Percentiles rank a stretch among this genome's conserved stretches.
Evolutionary conservation across 2,888 invertebrate genomes (phyloP).

Genomic region (Orchestes rusci): DNA sequence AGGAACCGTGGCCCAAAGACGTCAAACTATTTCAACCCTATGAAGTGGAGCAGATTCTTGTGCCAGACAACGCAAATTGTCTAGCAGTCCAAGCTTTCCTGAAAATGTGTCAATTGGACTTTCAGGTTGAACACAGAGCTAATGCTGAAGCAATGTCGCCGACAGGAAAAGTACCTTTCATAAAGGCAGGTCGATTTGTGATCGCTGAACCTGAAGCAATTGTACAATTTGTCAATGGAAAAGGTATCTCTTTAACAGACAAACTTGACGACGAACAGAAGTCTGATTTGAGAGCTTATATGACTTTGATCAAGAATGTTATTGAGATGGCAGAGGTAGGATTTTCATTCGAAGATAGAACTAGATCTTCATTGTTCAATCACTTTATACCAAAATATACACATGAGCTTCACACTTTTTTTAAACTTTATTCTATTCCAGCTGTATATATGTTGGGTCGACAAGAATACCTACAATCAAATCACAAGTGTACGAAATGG

Average conservation of each 20-base stretch:
- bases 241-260: conserved; percentile 69
- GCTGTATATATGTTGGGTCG: conserved; percentile 83
- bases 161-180: conserved; percentile 85
- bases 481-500: conserved; percentile 82
- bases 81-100: conserved; percentile 88
- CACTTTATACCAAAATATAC: too few relatives aligned
- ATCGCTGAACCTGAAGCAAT: conserved; percentile 89
- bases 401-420: too few relatives aligned
- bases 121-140: conserved; percentile 69
- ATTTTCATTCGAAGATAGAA: conserved; percentile 3
- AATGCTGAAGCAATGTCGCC: conserved; percentile 98
- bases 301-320: conserved; percentile 82
- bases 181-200: conserved; percentile 82
- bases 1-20: conserved; percentile 87
- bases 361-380: too few relatives aligned
- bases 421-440: conserved; percentile 44
- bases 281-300: conserved; percentile 90
- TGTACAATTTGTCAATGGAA: conserved; percentile 79
- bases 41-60: conserved; percentile 87
- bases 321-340: conserved; percentile 82
- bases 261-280: conserved; percentile 67
- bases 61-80: conserved; percentile 92
- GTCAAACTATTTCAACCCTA: conserved; percentile 82
- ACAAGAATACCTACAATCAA: conserved; percentile 68
- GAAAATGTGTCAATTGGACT: conserved; percentile 85